Percentiles rank a stretch among this genome's conserved stretches.
Conservation (phyloP, 1,140 invertebrate genomes). For the Proctacanthus coquilletti region DNA sequence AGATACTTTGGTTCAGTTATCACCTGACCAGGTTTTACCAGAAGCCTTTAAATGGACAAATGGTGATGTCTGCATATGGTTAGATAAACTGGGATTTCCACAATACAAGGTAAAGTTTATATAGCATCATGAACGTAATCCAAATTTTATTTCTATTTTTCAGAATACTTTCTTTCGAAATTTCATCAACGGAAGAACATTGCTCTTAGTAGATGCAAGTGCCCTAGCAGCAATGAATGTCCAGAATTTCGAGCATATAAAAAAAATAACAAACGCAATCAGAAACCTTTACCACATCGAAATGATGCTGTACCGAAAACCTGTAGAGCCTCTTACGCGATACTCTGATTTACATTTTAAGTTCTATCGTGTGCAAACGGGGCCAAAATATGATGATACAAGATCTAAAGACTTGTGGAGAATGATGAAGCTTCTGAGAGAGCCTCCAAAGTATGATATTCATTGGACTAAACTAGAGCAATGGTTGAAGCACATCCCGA, state of each 20-base stretch:
- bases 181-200: constrained; percentile 20
- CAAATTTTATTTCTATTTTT: neutral
- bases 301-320: constrained; percentile 11
- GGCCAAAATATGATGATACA: constrained; percentile 16
- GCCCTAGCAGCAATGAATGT: constrained; percentile 20
- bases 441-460: too few species aligned
- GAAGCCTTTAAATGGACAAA: constrained; percentile 22
- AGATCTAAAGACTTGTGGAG: constrained; percentile 20
- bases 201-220: constrained; percentile 20
- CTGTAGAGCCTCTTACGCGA: constrained; percentile 10
- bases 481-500: too few species aligned
- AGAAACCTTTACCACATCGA: constrained; percentile 16
- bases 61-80: constrained; percentile 18
- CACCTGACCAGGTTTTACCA: constrained; percentile 13
- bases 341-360: constrained; percentile 19
- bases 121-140: neutral
- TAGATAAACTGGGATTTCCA: constrained; percentile 17
- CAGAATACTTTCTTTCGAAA: constrained; percentile 23
- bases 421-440: too few species aligned
- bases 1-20: constrained; percentile 17
- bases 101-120: constrained; percentile 19
- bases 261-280: constrained; percentile 17
- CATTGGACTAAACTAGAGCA: too few species aligned
- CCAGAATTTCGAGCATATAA: constrained; percentile 21
- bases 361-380: constrained; percentile 16